These are phyloP conservation scores for Cydia amplana DNA, from an alignment of 1,140 invertebrate species.

Conservation along the genomic window DNA sequence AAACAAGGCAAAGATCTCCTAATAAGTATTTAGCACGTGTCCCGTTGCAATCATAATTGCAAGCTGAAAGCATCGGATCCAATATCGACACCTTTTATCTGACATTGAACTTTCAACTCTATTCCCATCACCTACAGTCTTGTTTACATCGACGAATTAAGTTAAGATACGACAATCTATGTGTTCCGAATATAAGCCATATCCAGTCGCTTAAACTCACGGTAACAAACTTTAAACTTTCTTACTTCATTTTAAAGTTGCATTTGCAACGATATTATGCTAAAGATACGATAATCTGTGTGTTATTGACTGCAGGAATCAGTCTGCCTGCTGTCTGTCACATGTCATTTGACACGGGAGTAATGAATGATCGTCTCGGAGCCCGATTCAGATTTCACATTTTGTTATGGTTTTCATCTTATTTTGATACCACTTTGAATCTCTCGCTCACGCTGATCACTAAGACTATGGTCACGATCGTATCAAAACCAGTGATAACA, in stretches of 20 bases:
- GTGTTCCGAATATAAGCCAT: not conserved
- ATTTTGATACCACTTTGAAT: too few relatives aligned
- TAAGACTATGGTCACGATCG: too few relatives aligned
- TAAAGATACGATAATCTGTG: not conserved
- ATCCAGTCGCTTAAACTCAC: not conserved
- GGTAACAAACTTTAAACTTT: not conserved
- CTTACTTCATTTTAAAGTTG: not conserved
- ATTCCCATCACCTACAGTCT: not conserved
- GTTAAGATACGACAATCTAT: not conserved
- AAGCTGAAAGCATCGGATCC: not conserved
- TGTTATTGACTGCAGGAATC: constrained; percentile 9
- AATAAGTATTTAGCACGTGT: constrained; percentile 8
- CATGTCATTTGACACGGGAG: constrained; percentile 13
- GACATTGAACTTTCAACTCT: not conserved
- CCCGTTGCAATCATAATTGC: constrained; percentile 13
- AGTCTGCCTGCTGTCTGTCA: constrained; percentile 10
- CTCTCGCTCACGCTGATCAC: too few relatives aligned
- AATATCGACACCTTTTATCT: not conserved
- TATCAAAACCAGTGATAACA: too few relatives aligned
- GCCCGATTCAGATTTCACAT: too few relatives aligned
- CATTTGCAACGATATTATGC: not conserved
- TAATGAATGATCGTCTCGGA: not conserved
- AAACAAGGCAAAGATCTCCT: not conserved
- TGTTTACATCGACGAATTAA: not conserved
- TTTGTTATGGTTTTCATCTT: too few relatives aligned